Evolutionary conservation across 1,140 invertebrate species (phyloP), one percentile per base, ranked within the genome.

Genomic region (Halotydeus destructor): DNA sequence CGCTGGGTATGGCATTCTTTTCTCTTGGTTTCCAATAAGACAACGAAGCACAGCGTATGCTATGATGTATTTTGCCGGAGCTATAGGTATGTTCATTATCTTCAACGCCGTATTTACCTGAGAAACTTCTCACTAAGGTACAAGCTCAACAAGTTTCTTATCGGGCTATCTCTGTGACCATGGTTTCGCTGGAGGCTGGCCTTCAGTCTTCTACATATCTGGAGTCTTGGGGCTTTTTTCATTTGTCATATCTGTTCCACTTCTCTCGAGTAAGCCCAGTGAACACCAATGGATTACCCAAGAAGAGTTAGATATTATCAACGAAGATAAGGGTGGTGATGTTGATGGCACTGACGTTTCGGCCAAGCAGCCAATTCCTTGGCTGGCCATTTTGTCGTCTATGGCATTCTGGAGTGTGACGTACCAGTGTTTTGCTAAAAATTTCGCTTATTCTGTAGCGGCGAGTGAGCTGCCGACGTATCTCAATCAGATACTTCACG

Each of bases 151-250:
- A 4, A 38, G 54, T 33, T 47, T 53, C 16, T 16, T 57, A 4
- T 43, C 51, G 22, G 57, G 55, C 5, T 46, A 52, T n/a, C 44
- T 59, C 28, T 65, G 66, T 39, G 48, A 50, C 21, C 50, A 54
- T 41, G 47, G 50, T 22, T 52, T 55, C 3, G 75, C 38, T 19
- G 67, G 74, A 18, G 81, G 81, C 6, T 91, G 84, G 84, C 68
- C 73, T 0, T 76, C 74, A 14, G 75, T 86, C 16, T 91, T 89
- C 57, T 91, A 88, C 54, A 61, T 74, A 16, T 70, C 73, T 5
- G 76, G 70, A 1, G 64, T 64, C n/a, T 61, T 76, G 39, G 75
- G 75, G 3, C 53, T 70, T 22, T 24, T 63, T 2, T 74, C 71
- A 71, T 70, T 57, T 41, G 23, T 58, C 3, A 43, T 64, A 6